A percentile compares a stretch with the other conserved stretches of the same genome.
These are phyloP conservation scores for Harlomillsia oculata DNA, from an alignment of 1,140 invertebrate genomes.

Conservation along the genomic window DNA sequence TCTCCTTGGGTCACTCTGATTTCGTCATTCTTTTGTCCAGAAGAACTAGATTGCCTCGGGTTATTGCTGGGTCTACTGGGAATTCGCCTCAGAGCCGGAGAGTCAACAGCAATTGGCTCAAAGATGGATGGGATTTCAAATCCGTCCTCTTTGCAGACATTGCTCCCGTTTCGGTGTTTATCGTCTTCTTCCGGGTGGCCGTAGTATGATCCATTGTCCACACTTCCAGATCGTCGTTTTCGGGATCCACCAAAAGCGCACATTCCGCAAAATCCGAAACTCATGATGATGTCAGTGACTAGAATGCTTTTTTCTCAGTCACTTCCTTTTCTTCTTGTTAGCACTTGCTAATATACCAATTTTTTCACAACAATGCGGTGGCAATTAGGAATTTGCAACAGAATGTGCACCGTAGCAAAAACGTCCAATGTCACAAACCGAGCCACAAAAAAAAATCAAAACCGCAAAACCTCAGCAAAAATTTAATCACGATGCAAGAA, in stretches of 20 bases:
- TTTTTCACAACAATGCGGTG: too few relatives aligned
- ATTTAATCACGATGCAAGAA: too few relatives aligned
- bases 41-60: background rate
- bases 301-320: too few relatives aligned
- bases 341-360: too few relatives aligned
- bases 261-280: slow-evolving; percentile 7
- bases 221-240: slow-evolving; percentile 17
- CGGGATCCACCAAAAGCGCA: slow-evolving; percentile 18
- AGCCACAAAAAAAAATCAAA: too few relatives aligned
- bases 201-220: slow-evolving; percentile 14
- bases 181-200: background rate
- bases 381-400: too few relatives aligned
- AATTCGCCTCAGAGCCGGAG: slow-evolving; percentile 17
- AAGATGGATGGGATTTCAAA: slow-evolving; percentile 30
- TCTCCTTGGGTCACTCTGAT: background rate
- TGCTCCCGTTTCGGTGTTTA: background rate
- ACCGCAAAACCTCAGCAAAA: too few relatives aligned
- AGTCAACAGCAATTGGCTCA: slow-evolving; percentile 28
- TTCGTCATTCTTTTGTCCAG: background rate
- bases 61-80: background rate
- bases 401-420: too few relatives aligned
- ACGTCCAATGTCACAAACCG: too few relatives aligned
- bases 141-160: slow-evolving; percentile 1
- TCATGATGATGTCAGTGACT: slow-evolving; percentile 3
- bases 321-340: too few relatives aligned